Evolutionary conservation across 2,888 invertebrate species (phyloP), one percentile per base, ranked within the genome.

Genomic region (Harpalus rufipes): DNA sequence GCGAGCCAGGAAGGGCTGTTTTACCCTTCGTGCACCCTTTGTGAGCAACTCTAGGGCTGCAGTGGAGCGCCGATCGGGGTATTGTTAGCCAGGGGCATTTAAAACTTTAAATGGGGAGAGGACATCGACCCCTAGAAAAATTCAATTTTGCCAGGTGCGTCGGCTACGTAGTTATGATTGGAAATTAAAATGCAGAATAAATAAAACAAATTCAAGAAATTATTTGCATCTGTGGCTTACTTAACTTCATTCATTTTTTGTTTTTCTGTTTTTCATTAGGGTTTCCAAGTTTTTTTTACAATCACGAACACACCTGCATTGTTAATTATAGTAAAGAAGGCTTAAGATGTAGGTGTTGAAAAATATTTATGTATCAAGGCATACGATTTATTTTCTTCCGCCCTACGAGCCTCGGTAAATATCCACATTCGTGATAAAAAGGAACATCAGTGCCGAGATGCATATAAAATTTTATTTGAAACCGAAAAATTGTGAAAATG

Each of bases 81-180:
- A 74, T 74, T 82, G 72, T 74, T 83, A 21, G 76, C 83, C 25
- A 25, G 63, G 65, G 65, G 84, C 78, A 78, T 84, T 78, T 78
- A 63, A 63, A 84, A 84, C 84, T 84, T 84, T 63, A 65, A 84
- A 68, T 84, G 65, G 84, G 84, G 65, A 84, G 83, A 74, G 84
- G 84, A 44, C 78, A 84, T 21, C 74, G 84, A 84, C 84, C 84
- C 78, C 63, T 78, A 63, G 78, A 84, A 78, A 83, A 83, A 83
- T 83, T 61, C 61, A 83, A 83, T 63, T 74, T 78, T 63, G 12
- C 84, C 84, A 84, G 84, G 84, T 84, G 84, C 59, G 72, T 59
- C n/a, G 8, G 21, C 58, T n/a, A 21, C 63, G 44, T 7, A 32
- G 41, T 63, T 14, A 81, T 61, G 44, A 63, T 63, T 65, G 81